Conservation (phyloP, 2,888 invertebrate genomes). For the Hirtodrosophila trivittata region DNA sequence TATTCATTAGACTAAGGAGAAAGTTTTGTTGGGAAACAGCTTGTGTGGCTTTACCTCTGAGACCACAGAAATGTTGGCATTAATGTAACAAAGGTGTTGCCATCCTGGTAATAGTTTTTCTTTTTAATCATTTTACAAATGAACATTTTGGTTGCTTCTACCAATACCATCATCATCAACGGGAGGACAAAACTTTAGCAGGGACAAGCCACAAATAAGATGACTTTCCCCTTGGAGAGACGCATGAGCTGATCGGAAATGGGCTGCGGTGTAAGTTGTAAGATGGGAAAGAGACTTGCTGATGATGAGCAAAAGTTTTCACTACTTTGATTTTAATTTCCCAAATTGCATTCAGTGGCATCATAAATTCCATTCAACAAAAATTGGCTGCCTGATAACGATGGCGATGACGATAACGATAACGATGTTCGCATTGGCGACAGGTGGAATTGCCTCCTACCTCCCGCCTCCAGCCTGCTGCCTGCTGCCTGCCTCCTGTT, state of each 20-base stretch:
- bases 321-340: conserved; percentile 67
- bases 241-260: conserved; percentile 39
- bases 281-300: background rate
- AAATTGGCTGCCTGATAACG: conserved; percentile 43
- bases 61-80: conserved; percentile 5
- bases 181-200: conserved; percentile 44
- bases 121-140: conserved; percentile 56
- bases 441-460: conserved; percentile 15
- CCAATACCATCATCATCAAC: conserved; percentile 30
- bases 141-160: conserved; percentile 34
- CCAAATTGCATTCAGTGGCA: conserved; percentile 62
- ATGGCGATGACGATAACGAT: conserved; percentile 9
- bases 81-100: conserved; percentile 6
- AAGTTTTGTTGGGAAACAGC: background rate
- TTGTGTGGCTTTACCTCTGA: background rate
- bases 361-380: conserved; percentile 51
- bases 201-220: conserved; percentile 54
- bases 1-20: background rate
- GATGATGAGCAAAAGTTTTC: conserved; percentile 28
- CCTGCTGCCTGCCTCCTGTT: conserved; percentile 5
- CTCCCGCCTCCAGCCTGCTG: too few relatives aligned
- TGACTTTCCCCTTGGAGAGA: too few relatives aligned
- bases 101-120: conserved; percentile 1
- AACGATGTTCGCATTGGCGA: conserved; percentile 12
- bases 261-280: background rate